Conservation (phyloP, 2,797 vertebrate species). For the Lerista edwardsae region DNA sequence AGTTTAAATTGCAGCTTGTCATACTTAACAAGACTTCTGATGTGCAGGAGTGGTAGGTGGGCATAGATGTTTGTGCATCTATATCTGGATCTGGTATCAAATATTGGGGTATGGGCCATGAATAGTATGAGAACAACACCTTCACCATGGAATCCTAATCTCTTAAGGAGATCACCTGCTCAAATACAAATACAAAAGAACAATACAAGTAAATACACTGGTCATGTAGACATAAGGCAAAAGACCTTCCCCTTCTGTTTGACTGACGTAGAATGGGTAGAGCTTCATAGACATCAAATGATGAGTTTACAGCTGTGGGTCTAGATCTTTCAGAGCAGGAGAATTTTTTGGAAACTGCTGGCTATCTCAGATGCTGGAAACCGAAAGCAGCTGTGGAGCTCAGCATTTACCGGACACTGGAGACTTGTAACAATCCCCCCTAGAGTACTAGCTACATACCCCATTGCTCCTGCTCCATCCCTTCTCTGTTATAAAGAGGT, state of each 20-base stretch:
- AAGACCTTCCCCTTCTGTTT: background rate
- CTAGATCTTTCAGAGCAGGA: background rate
- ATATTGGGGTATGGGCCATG: too few relatives aligned
- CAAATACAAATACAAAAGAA: too few relatives aligned
- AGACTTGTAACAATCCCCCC: background rate
- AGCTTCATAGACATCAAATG: too few relatives aligned
- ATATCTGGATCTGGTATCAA: background rate
- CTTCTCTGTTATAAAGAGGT: constrained; percentile 7
- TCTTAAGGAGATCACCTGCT: background rate
- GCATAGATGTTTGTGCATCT: too few relatives aligned
- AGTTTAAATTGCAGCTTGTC: background rate
- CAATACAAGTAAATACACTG: background rate
- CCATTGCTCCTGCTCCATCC: background rate
- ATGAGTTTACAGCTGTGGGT: background rate
- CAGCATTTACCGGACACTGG: background rate
- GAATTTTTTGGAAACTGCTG: background rate
- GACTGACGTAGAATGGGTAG: background rate
- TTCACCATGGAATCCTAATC: background rate
- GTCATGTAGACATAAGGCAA: background rate
- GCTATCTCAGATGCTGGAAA: background rate
- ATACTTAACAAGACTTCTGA: background rate
- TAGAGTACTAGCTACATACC: background rate
- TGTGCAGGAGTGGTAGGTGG: background rate
- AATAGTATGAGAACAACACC: background rate
- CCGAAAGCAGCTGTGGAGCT: background rate